Base-by-base conservation (phyloP, 2,797 vertebrate genomes). In the Neosilurus mollespiculum region DNA sequence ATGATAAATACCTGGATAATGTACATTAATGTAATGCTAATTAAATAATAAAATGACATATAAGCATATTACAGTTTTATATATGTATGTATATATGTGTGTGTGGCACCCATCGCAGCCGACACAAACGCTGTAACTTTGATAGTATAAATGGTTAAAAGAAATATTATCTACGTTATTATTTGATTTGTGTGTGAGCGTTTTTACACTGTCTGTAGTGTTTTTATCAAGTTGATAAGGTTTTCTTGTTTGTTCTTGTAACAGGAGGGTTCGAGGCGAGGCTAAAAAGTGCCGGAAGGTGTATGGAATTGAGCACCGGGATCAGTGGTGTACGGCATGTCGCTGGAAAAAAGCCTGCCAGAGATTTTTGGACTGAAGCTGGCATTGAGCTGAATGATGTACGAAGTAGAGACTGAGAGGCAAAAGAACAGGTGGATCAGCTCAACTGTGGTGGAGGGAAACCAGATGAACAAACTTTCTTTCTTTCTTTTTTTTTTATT, bases 261-360 rank as follows among this genome's bases (percentile, higher is more conserved):
- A 30, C 91, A 98, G 97, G 91, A 97, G 97, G 91, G 93, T 95
- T 85, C 96, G 96, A 0, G 96, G 96, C 0, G 96, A 97, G 90
- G 96, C 96, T 86, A 97, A 97, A 65, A 97, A 97, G 88, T 97
- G 96, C 89, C 94, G 96, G 15, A 97, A 97, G 86, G 96, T 97
- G 5, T 97, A 97, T 1, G 96, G 96, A 30, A 95, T 97, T 37
- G 96, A 97, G 92, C 96, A 95, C 86, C 93, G 95, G 90, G 96
- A 97, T 81, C 96, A 96, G 92, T 97, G 96, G 96, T 97, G 96
- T 92, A 97, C 96, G 0, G 96, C 96, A 83, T 97, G 96, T 84
- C 95, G 96, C 89, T 97, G 96, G 96, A 97, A 97, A 92, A 97
- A 97, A 84, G 96, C 96, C 87, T 97, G 96, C 88, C 96, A 97